These are phyloP conservation scores for Temnopleurus reevesii DNA, from an alignment of 53 echinoderm and acorn worm genomes.

Conservation along the genomic window DNA sequence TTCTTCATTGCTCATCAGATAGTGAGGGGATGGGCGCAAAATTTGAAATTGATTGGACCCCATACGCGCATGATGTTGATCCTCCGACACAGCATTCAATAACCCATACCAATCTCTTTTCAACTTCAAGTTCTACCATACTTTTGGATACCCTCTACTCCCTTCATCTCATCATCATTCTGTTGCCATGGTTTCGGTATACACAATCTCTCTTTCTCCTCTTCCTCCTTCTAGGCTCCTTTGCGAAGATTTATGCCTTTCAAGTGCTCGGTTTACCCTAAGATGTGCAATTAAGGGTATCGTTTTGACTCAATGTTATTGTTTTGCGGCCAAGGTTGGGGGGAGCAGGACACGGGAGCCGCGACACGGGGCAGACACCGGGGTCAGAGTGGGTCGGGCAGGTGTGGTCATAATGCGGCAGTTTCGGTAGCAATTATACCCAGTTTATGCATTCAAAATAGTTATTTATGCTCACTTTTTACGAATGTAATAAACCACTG, in stretches of 20 bases:
- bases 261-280: slow-evolving; percentile 60
- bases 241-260: slow-evolving; percentile 51
- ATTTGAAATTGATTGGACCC: too few species aligned
- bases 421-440: slow-evolving; percentile 47
- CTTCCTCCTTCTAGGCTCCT: neutral
- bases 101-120: too few species aligned
- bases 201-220: neutral
- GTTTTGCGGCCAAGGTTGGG: slow-evolving; percentile 58
- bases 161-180: too few species aligned
- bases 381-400: slow-evolving; percentile 48
- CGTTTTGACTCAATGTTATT: slow-evolving; percentile 56
- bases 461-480: slow-evolving; percentile 28
- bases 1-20: too few species aligned
- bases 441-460: neutral
- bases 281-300: slow-evolving; percentile 61
- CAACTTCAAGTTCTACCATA: too few species aligned
- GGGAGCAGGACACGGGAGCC: neutral
- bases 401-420: slow-evolving; percentile 19
- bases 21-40: too few species aligned
- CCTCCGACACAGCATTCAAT: too few species aligned
- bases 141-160: too few species aligned
- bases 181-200: too few species aligned
- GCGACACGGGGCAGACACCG: neutral
- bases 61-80: too few species aligned
- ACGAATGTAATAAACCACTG: slow-evolving; percentile 37